Conservation (phyloP, 2,888 invertebrate genomes). For the Thecophora atra region DNA sequence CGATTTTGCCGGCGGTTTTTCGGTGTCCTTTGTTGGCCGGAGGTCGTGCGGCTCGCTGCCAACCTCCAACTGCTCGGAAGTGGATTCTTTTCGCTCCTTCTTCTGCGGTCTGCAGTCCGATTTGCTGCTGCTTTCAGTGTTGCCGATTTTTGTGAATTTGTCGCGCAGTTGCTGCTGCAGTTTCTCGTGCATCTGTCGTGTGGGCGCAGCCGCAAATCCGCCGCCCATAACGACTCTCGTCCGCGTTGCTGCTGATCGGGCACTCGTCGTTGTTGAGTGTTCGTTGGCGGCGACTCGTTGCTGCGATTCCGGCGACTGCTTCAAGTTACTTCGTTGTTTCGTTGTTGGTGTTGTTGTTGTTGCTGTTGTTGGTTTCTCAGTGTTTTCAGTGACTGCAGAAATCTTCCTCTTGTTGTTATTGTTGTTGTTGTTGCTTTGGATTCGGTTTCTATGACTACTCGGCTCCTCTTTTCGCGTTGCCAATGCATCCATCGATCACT, state of each 20-base stretch:
- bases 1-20: background rate
- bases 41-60: background rate
- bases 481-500: slow-evolving; percentile 1
- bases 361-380: slow-evolving; percentile 3
- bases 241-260: slow-evolving; percentile 35
- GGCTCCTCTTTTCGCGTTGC: background rate
- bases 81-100: background rate
- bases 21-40: background rate
- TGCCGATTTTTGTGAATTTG: slow-evolving; percentile 22
- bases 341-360: slow-evolving; percentile 24
- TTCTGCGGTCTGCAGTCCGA: background rate
- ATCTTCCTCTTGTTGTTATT: background rate
- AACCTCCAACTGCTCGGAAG: background rate
- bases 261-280: slow-evolving; percentile 37
- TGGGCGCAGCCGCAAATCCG: slow-evolving; percentile 60
- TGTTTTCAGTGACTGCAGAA: background rate
- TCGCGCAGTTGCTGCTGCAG: slow-evolving; percentile 49
- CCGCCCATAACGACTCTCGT: slow-evolving; percentile 62
- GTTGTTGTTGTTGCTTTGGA: slow-evolving; percentile 5
- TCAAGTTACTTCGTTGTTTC: slow-evolving; percentile 42
- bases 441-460: slow-evolving; percentile 1
- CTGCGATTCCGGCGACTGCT: slow-evolving; percentile 35
- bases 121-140: slow-evolving; percentile 15
- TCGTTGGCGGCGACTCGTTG: slow-evolving; percentile 17
- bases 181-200: slow-evolving; percentile 59